phyloP scores from a whole-genome alignment of 2,888 invertebrate species.

The Drosophila multiciliata region DNA sequence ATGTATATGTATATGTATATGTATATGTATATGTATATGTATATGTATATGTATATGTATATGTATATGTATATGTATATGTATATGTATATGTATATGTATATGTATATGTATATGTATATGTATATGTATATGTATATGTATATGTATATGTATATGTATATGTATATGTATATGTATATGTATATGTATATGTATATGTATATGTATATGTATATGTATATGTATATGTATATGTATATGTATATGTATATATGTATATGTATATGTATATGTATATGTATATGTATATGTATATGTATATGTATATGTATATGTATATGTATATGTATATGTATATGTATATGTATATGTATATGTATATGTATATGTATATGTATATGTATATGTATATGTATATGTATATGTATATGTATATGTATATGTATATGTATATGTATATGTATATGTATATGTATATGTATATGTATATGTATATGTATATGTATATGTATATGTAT shows the following conservation, averaged over 20 bases:
- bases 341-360: background rate
- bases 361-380: background rate
- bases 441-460: background rate
- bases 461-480: background rate
- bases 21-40: background rate
- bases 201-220: background rate
- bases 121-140: background rate
- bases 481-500: background rate
- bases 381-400: background rate
- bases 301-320: background rate
- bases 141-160: background rate
- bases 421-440: background rate
- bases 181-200: background rate
- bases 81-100: background rate
- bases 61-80: background rate
- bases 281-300: background rate
- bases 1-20: background rate
- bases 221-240: background rate
- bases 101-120: background rate
- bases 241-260: background rate
- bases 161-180: background rate
- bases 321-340: background rate
- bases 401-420: background rate
- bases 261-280: background rate
- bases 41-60: background rate